A percentile compares a stretch with the other conserved stretches of the same genome.
These are phyloP conservation scores for Rallus crepitans DNA, from an alignment of 2,797 vertebrate species.

Conservation along the genomic window DNA sequence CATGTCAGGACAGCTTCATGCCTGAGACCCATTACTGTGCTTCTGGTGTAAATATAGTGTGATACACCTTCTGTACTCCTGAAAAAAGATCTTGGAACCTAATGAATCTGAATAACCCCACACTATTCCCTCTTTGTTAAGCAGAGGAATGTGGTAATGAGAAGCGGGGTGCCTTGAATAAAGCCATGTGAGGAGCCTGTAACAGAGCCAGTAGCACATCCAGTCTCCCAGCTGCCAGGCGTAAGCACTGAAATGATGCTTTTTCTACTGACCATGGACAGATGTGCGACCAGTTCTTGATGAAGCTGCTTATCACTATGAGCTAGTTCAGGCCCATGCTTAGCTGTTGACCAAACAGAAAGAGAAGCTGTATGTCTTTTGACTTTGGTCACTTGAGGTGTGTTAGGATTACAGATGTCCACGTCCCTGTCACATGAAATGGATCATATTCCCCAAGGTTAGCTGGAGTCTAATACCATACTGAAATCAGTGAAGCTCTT, in stretches of 20 bases:
- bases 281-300: neutral
- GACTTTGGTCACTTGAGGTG: neutral
- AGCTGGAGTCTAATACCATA: neutral
- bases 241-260: neutral
- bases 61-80: neutral
- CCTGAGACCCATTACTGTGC: neutral
- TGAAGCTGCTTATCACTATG: neutral
- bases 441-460: neutral
- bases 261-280: neutral
- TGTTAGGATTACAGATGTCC: neutral
- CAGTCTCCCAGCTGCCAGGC: neutral
- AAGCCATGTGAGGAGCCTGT: neutral
- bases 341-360: neutral
- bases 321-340: fast-evolving
- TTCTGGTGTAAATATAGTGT: neutral
- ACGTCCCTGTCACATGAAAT: neutral
- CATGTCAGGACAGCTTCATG: neutral
- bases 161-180: neutral
- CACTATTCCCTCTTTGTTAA: neutral
- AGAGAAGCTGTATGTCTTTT: neutral
- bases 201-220: neutral
- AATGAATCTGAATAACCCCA: neutral
- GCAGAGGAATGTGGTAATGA: neutral
- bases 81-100: neutral
- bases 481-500: neutral